phyloP scores from a whole-genome alignment of 2,888 invertebrate genomes.

The Leucoma salicis region DNA sequence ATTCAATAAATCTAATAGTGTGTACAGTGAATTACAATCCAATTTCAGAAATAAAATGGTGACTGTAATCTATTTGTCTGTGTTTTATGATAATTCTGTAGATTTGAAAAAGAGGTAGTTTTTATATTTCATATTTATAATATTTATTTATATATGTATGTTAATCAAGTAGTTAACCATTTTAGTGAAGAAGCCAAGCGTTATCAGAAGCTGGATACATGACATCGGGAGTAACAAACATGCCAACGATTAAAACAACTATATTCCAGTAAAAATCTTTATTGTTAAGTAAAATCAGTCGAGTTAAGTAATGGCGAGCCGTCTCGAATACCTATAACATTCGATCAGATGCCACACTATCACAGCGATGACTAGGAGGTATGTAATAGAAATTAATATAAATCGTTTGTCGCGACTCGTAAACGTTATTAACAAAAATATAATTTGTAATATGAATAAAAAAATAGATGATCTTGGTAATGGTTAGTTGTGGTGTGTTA shows the following conservation, averaged over 20 bases:
- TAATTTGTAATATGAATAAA: conserved; percentile 48
- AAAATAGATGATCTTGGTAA: conserved; percentile 75
- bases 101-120: conserved; percentile 11
- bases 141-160: conserved; percentile 41
- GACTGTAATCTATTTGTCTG: conserved; percentile 12
- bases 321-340: conserved; percentile 63
- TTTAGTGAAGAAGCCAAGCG: conserved; percentile 69
- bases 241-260: conserved; percentile 76
- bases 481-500: conserved; percentile 75
- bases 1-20: conserved; percentile 11
- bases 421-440: conserved; percentile 58
- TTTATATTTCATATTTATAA: conserved; percentile 22
- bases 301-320: conserved; percentile 74
- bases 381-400: conserved; percentile 46
- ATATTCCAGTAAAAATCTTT: conserved; percentile 69
- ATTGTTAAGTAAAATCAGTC: conserved; percentile 80
- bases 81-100: conserved; percentile 6
- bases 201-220: conserved; percentile 69
- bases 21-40: conserved; percentile 8
- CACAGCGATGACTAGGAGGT: conserved; percentile 66
- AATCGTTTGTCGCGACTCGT: conserved; percentile 58
- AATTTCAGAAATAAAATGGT: conserved; percentile 14
- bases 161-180: conserved; percentile 40
- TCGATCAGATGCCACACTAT: conserved; percentile 57
- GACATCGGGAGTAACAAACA: conserved; percentile 55